Evolutionary conservation across 2,113 vertebrate species (phyloP).

Genomic region (Excalfactoria chinensis): DNA sequence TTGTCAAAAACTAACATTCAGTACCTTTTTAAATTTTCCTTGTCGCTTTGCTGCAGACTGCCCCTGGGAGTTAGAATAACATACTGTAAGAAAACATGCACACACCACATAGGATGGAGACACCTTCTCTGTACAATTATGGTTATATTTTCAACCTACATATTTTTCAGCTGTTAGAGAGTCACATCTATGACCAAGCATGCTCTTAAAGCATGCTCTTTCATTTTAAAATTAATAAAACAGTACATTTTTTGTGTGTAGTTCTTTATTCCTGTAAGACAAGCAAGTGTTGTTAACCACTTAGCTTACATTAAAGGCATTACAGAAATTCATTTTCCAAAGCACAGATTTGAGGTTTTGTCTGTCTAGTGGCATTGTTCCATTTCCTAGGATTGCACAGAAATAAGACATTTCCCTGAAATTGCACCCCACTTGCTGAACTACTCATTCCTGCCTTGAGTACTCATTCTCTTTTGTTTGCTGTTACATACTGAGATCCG

Average conservation of each 20-base stretch:
- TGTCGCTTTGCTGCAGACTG: conserved; percentile 99
- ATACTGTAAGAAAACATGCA: conserved; percentile 95
- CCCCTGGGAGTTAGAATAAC: conserved; percentile 99
- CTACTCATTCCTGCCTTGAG: neutral
- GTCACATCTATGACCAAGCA: conserved; percentile 55
- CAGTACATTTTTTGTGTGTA: conserved; percentile 4
- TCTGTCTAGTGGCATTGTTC: neutral
- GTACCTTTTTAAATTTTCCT: conserved; percentile 99
- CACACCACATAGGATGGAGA: conserved; percentile 86
- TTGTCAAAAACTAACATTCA: conserved; percentile 89
- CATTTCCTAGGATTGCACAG: neutral
- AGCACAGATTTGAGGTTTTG: neutral
- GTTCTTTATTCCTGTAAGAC: conserved; percentile 28
- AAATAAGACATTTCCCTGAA: neutral
- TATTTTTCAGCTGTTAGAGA: conserved; percentile 30
- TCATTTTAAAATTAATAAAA: conserved; percentile 29
- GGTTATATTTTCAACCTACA: conserved; percentile 43
- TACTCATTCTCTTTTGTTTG: neutral
- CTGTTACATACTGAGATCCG: neutral
- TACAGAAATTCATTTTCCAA: conserved; percentile 26
- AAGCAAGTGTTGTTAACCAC: conserved; percentile 64
- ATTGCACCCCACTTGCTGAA: neutral
- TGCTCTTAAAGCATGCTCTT: conserved; percentile 66
- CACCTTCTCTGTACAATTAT: conserved; percentile 72
- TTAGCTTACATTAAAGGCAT: conserved; percentile 27